Conservation (phyloP, 2,113 vertebrate genomes). For the Scomber colias region DNA sequence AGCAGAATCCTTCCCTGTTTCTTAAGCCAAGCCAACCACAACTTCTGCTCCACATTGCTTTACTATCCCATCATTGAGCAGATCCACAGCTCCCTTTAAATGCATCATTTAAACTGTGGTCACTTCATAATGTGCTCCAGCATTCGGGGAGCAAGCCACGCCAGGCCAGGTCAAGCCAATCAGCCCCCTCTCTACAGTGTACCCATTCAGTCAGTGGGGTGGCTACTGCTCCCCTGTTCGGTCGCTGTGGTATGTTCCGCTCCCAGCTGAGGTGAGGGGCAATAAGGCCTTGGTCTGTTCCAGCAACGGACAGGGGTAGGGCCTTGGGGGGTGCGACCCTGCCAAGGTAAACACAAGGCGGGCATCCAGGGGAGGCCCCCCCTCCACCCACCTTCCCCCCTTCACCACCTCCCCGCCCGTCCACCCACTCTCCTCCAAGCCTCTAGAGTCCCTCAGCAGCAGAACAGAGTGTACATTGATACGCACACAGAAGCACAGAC, state of each 20-base stretch:
- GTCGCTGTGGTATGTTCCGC: conserved; percentile 76
- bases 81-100: conserved; percentile 38
- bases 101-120: conserved; percentile 70
- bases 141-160: conserved; percentile 51
- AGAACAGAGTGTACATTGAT: conserved; percentile 87
- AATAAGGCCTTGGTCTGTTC: conserved; percentile 84
- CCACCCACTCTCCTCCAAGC: conserved; percentile 48
- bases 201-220: conserved; percentile 77
- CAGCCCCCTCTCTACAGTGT: conserved; percentile 71
- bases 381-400: neutral
- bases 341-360: conserved; percentile 84
- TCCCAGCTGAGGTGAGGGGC: conserved; percentile 72
- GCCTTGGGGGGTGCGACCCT: conserved; percentile 49
- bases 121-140: conserved; percentile 45
- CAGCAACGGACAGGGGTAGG: conserved; percentile 64
- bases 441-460: conserved; percentile 55
- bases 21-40: conserved; percentile 30
- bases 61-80: conserved; percentile 29
- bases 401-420: conserved; percentile 15
- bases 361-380: conserved; percentile 65
- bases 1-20: conserved; percentile 8
- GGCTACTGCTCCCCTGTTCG: conserved; percentile 73
- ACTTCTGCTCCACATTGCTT: conserved; percentile 3
- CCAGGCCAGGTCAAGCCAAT: conserved; percentile 48
- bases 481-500: conserved; percentile 58